phyloP scores from a whole-genome alignment of 2,888 invertebrate species.

The Dicranocentrus wangi region DNA sequence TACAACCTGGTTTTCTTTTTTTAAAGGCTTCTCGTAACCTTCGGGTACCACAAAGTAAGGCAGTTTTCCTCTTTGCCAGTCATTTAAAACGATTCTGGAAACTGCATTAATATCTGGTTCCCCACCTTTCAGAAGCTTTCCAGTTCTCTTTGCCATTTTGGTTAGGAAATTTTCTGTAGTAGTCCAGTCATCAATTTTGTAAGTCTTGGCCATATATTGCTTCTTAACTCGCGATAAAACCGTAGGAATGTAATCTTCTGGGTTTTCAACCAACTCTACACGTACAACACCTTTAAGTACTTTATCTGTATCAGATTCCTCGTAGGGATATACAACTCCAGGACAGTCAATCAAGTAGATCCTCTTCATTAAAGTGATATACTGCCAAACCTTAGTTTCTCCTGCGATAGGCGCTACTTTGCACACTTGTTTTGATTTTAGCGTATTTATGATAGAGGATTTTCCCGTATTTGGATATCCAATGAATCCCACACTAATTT shows the following conservation, averaged over 20 bases:
- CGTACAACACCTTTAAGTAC: conserved; percentile 98
- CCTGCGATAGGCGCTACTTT: conserved; percentile 99
- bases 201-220: conserved; percentile 93
- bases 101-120: conserved; percentile 93
- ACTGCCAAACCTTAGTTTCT: conserved; percentile 99
- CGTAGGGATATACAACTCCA: conserved; percentile 97
- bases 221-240: conserved; percentile 90
- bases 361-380: conserved; percentile 96
- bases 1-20: background rate
- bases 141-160: conserved; percentile 88
- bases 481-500: conserved; percentile 98
- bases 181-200: conserved; percentile 88
- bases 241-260: conserved; percentile 93
- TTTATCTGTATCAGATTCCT: conserved; percentile 86
- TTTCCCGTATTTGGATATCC: conserved; percentile 99
- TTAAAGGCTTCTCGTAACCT: conserved; percentile 79
- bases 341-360: conserved; percentile 90
- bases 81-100: conserved; percentile 96
- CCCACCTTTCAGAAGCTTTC: conserved; percentile 95
- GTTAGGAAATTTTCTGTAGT: conserved; percentile 91
- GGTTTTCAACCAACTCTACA: conserved; percentile 93
- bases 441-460: conserved; percentile 97
- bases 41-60: conserved; percentile 95
- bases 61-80: conserved; percentile 98
- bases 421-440: conserved; percentile 97